Conservation (phyloP, 2,888 invertebrate genomes). For the Fragum fragum region DNA sequence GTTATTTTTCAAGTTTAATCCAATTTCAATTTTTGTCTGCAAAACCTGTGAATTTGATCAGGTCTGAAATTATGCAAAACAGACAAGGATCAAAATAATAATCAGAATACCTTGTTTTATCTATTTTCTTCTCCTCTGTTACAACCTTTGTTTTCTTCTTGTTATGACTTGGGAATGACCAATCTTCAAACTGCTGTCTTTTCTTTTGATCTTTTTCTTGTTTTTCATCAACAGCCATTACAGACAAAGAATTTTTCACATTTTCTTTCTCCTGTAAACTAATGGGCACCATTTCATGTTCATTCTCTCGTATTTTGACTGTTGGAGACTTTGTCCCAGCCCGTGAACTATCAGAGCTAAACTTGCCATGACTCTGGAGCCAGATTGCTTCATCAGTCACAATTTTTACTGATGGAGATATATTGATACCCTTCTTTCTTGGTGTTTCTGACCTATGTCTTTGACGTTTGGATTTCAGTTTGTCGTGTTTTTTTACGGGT, state of each 20-base stretch:
- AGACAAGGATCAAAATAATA: no score
- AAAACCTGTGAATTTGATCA: no score
- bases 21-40: no score
- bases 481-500: background rate
- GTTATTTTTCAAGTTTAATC: no score
- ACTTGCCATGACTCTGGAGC: background rate
- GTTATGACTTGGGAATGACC: background rate
- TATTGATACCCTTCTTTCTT: background rate
- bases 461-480: background rate
- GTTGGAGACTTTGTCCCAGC: background rate
- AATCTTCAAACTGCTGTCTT: background rate
- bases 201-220: background rate
- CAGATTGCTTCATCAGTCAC: background rate
- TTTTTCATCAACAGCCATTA: background rate
- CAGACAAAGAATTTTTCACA: background rate
- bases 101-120: background rate
- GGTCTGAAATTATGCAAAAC: no score
- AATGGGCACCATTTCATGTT: background rate
- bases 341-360: background rate
- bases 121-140: background rate
- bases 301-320: background rate
- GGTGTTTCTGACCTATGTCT: constrained; percentile 16
- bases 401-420: background rate
- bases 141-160: constrained; percentile 4
- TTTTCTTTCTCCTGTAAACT: background rate